phyloP scores from a whole-genome alignment of 30 jellyfish, hydroid and myxozoan genomes.

The Hydractinia echinata region DNA sequence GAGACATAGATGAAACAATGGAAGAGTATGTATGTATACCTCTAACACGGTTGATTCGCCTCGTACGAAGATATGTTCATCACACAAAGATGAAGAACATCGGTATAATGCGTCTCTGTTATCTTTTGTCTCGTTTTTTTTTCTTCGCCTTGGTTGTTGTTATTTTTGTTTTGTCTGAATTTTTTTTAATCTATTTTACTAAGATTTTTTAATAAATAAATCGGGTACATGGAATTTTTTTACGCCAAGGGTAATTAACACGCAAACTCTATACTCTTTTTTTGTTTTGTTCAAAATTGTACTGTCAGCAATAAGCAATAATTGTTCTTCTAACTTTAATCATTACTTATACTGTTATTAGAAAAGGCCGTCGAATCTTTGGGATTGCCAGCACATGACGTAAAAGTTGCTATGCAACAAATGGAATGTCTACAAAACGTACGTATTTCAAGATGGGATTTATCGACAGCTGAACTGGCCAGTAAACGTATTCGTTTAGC shows the following conservation, averaged over 20 bases:
- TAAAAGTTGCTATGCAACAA: slow-evolving; percentile 42
- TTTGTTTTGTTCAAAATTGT: too few relatives aligned
- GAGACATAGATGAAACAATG: slow-evolving; percentile 44
- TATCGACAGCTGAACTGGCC: slow-evolving; percentile 46
- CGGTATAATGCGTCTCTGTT: slow-evolving; percentile 33
- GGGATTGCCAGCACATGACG: slow-evolving; percentile 38
- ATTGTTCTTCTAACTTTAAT: too few relatives aligned
- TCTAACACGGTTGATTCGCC: slow-evolving; percentile 45
- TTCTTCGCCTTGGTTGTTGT: too few relatives aligned
- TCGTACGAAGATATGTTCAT: slow-evolving; percentile 53
- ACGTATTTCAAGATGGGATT: slow-evolving; percentile 55
- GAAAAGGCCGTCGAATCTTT: slow-evolving; percentile 43
- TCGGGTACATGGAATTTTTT: too few relatives aligned
- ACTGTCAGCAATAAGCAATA: too few relatives aligned
- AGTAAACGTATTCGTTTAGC: slow-evolving; percentile 58
- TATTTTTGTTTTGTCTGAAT: too few relatives aligned
- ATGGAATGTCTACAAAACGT: slow-evolving; percentile 59
- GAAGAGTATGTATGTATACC: slow-evolving; percentile 60
- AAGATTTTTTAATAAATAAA: too few relatives aligned
- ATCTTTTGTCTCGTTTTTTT: too few relatives aligned
- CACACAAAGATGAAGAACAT: slow-evolving; percentile 52
- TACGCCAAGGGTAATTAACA: too few relatives aligned
- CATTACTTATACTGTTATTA: background rate
- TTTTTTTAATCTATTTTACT: too few relatives aligned
- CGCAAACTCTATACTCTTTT: too few relatives aligned